phyloP scores from a whole-genome alignment of 1,140 invertebrate genomes.

The Scaptomyza pallida region DNA sequence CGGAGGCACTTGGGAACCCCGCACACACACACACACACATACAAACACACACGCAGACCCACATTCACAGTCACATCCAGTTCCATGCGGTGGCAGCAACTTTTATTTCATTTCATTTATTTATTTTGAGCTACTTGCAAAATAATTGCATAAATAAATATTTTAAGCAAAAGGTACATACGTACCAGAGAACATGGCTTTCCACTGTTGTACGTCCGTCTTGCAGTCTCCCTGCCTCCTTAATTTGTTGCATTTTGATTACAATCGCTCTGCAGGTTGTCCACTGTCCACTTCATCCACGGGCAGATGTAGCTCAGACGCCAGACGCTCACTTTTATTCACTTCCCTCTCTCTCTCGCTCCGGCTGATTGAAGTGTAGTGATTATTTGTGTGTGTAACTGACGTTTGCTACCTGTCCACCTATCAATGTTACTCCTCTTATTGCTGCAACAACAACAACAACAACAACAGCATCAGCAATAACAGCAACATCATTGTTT shows the following conservation, averaged over 20 bases:
- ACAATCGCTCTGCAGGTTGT: constrained; percentile 67
- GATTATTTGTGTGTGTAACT: constrained; percentile 50
- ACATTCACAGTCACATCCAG: constrained; percentile 4
- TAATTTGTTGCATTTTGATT: constrained; percentile 83
- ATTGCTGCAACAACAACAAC: constrained; percentile 4
- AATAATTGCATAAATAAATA: constrained; percentile 84
- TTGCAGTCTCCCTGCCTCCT: constrained; percentile 42
- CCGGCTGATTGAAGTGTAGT: constrained; percentile 67
- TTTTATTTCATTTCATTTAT: constrained; percentile 83
- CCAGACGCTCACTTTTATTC: not conserved
- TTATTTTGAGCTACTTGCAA: constrained; percentile 84
- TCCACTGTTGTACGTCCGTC: constrained; percentile 4
- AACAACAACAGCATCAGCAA: no score
- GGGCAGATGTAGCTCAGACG: constrained; percentile 55
- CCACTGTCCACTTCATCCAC: constrained; percentile 26
- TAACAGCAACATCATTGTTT: constrained; percentile 4
- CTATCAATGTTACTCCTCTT: constrained; percentile 14
- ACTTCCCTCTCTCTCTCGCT: not conserved
- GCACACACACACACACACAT: constrained; percentile 2
- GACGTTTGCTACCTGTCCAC: constrained; percentile 36
- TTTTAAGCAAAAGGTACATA: constrained; percentile 78
- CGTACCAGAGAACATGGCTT: constrained; percentile 5
- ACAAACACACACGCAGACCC: not conserved
- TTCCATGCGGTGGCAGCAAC: constrained; percentile 43
- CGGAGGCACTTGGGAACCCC: constrained; percentile 60